Evolutionary conservation across 2,888 invertebrate species (phyloP).

Genomic region (Caenorhabditis sinica): DNA sequence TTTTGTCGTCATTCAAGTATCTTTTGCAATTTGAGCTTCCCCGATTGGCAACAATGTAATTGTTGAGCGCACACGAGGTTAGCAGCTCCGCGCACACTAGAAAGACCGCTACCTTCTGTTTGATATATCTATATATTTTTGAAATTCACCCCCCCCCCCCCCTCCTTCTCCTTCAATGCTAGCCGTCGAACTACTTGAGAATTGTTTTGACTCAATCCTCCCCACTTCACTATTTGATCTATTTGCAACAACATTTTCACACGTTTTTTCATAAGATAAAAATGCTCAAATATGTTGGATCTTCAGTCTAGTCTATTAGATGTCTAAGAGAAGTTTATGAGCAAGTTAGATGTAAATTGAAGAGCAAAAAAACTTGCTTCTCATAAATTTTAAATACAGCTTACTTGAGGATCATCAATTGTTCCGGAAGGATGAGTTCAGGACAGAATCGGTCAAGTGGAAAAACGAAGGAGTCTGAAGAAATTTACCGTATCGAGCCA

Average conservation of each 20-base stretch:
- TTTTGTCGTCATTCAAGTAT: constrained; percentile 50
- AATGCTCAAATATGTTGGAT: not conserved
- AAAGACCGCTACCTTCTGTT: constrained; percentile 29
- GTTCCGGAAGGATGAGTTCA: constrained; percentile 52
- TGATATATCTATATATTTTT: constrained; percentile 44
- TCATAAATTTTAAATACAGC: constrained; percentile 40
- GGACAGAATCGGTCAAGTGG: constrained; percentile 8
- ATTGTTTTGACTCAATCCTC: constrained; percentile 49
- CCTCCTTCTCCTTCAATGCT: not conserved
- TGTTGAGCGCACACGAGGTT: constrained; percentile 37
- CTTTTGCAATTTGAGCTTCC: constrained; percentile 58
- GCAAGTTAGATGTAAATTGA: constrained; percentile 1
- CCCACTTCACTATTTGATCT: constrained; percentile 44
- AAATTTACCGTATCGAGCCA: not conserved
- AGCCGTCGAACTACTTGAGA: constrained; percentile 33
- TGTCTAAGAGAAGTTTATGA: not conserved
- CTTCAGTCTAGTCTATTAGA: not conserved
- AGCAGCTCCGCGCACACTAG: constrained; percentile 29
- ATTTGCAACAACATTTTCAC: constrained; percentile 42
- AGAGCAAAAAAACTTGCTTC: constrained; percentile 21
- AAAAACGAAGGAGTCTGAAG: not conserved
- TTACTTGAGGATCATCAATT: constrained; percentile 29
- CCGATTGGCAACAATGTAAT: constrained; percentile 56
- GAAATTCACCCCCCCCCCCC: constrained; percentile 1
- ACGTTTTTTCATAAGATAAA: constrained; percentile 26